Conservation (phyloP, 2,797 vertebrate genomes). For the Dendrocincla tyrannina region DNA sequence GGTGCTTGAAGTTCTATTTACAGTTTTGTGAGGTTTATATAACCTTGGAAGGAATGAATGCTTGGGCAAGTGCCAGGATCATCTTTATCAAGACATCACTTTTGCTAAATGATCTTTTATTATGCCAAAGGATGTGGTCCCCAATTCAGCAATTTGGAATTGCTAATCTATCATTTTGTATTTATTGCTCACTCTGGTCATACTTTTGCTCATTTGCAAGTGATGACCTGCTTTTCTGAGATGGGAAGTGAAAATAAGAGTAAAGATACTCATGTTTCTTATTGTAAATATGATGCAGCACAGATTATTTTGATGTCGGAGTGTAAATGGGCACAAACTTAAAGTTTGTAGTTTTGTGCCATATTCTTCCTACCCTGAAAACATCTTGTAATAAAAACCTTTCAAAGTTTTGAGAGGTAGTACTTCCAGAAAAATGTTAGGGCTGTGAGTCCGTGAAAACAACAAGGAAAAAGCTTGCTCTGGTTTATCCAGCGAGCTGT, state of each 20-base stretch:
- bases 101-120: constrained; percentile 47
- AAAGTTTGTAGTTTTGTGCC: background rate
- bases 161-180: constrained; percentile 30
- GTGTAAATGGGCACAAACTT: background rate
- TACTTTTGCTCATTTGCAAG: background rate
- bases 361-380: background rate
- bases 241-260: background rate
- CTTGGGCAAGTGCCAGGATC: constrained; percentile 45
- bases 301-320: background rate
- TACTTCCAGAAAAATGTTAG: background rate
- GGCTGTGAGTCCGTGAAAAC: background rate
- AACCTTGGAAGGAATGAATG: constrained; percentile 57
- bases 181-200: background rate
- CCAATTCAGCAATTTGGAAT: background rate
- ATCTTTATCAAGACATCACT: constrained; percentile 44
- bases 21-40: constrained; percentile 61
- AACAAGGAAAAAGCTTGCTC: background rate
- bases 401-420: background rate
- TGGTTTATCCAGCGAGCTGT: background rate
- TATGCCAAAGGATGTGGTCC: constrained; percentile 41
- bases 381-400: background rate
- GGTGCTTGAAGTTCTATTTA: constrained; percentile 61
- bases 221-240: background rate
- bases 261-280: background rate
- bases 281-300: background rate